phyloP scores from a whole-genome alignment of 2,797 vertebrate genomes.

The Allenopithecus nigroviridis region DNA sequence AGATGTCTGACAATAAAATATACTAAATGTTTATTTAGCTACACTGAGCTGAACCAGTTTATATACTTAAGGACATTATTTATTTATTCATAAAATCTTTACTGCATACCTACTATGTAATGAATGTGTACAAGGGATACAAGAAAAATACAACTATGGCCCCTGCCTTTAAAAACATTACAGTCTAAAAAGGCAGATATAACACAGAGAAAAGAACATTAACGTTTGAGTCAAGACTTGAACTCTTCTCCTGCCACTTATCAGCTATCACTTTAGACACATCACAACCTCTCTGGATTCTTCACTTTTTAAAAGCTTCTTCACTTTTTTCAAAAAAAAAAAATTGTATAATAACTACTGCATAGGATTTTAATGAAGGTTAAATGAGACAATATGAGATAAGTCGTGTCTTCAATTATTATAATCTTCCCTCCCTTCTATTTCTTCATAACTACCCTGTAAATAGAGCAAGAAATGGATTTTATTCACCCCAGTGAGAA shows the following conservation, averaged over 20 bases:
- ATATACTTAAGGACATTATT: neutral
- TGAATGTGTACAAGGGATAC: neutral
- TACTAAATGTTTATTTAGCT: neutral
- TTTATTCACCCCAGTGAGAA: neutral
- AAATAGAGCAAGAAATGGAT: neutral
- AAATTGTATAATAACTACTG: neutral
- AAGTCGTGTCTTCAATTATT: neutral
- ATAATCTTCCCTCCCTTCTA: neutral
- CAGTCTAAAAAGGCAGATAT: neutral
- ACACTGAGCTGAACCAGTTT: neutral
- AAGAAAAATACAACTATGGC: neutral
- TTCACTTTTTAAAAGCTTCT: neutral
- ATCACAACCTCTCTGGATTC: neutral
- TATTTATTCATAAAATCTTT: neutral
- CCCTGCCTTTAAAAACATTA: neutral
- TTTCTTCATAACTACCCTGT: neutral
- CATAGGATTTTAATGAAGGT: neutral
- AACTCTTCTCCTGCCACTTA: neutral
- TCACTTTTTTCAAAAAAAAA: neutral
- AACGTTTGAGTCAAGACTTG: conserved; percentile 20
- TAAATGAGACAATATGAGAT: neutral
- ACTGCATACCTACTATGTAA: neutral
- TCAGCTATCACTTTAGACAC: neutral
- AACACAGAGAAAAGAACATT: neutral
- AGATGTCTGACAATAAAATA: neutral